These are phyloP conservation scores for Scaptodrosophila lebanonensis DNA, from an alignment of 1,140 invertebrate species.

Conservation along the genomic window DNA sequence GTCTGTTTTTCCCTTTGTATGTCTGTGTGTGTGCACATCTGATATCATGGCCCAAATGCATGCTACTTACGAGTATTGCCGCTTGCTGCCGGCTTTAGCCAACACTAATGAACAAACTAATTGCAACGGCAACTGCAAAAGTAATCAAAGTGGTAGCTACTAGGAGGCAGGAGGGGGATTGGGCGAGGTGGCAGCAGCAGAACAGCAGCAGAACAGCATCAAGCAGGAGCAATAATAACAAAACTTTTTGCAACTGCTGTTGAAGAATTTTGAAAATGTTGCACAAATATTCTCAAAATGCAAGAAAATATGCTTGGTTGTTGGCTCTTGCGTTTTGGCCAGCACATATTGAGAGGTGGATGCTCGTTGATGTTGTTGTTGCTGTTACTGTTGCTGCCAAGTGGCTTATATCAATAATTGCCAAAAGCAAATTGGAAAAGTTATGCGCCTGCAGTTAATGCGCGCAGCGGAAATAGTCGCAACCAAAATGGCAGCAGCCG, in stretches of 20 bases:
- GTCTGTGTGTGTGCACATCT: constrained; percentile 4
- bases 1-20: neutral
- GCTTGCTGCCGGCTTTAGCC: constrained; percentile 44
- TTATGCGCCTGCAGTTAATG: constrained; percentile 74
- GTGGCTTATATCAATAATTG: constrained; percentile 74
- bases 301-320: constrained; percentile 64
- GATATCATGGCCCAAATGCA: too few relatives aligned
- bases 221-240: constrained; percentile 63
- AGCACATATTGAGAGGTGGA: constrained; percentile 30
- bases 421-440: constrained; percentile 76
- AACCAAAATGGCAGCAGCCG: constrained; percentile 46
- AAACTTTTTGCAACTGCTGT: constrained; percentile 48
- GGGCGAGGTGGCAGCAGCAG: too few relatives aligned
- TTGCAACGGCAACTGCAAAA: constrained; percentile 73
- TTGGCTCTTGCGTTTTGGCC: constrained; percentile 10
- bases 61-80: too few relatives aligned
- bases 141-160: constrained; percentile 66
- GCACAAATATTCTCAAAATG: constrained; percentile 73
- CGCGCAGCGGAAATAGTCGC: constrained; percentile 68
- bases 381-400: constrained; percentile 13
- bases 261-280: constrained; percentile 73
- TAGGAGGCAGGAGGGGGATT: too few relatives aligned
- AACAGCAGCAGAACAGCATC: neutral
- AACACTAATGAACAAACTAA: constrained; percentile 72
- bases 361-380: constrained; percentile 58